Percentiles rank a stretch among this genome's conserved stretches.
Conservation (phyloP, 1,140 invertebrate genomes). For the Drosophila bifasciata region DNA sequence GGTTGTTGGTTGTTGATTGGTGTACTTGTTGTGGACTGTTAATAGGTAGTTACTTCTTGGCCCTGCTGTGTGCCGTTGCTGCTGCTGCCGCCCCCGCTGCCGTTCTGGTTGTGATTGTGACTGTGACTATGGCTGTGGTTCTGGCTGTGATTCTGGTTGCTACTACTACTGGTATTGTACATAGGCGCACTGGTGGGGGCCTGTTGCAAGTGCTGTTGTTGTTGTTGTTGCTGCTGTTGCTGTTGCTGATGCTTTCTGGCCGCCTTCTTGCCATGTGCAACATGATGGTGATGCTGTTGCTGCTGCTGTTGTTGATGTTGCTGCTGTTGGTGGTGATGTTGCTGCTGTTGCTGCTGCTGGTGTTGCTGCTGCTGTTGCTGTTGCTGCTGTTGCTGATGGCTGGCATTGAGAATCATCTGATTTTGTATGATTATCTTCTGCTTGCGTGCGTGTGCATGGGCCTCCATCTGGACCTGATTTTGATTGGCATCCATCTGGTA, state of each 20-base stretch:
- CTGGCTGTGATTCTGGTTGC: constrained; percentile 50
- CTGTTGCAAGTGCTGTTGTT: constrained; percentile 41
- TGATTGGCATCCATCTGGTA: constrained; percentile 76
- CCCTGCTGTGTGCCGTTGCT: constrained; percentile 56
- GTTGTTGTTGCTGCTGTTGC: constrained; percentile 54
- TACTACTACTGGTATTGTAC: constrained; percentile 68
- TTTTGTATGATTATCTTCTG: constrained; percentile 83
- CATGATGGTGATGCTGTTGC: constrained; percentile 62
- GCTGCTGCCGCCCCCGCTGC: constrained; percentile 38
- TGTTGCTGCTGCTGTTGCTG: constrained; percentile 56
- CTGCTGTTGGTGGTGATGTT: constrained; percentile 56
- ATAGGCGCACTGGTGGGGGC: constrained; percentile 57
- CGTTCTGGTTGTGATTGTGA: constrained; percentile 37
- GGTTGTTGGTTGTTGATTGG: constrained; percentile 52
- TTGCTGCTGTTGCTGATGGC: constrained; percentile 73
- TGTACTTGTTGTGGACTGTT: constrained; percentile 55
- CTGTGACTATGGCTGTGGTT: constrained; percentile 19
- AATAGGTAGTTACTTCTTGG: constrained; percentile 81
- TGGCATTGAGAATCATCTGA: constrained; percentile 81
- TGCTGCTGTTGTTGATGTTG: constrained; percentile 56
- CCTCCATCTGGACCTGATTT: constrained; percentile 69
- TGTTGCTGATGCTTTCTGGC: constrained; percentile 45
- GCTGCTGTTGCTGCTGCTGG: constrained; percentile 59
- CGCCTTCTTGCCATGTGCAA: constrained; percentile 10
- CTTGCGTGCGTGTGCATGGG: constrained; percentile 66